Evolutionary conservation across 1,140 invertebrate species (phyloP).

Genomic region (Drosophila lacertosa): DNA sequence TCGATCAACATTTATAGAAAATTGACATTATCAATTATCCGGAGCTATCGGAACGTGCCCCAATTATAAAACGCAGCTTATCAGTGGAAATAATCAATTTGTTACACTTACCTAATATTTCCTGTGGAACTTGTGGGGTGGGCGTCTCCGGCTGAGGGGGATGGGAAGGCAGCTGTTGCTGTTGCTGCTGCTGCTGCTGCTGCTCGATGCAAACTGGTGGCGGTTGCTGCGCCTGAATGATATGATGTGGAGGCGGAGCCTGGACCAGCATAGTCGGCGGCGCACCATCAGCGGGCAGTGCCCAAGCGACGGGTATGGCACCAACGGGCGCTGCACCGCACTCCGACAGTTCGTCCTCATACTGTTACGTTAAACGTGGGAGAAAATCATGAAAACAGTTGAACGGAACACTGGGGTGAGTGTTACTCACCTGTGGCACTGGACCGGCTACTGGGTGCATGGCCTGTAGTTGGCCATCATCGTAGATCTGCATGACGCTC

Average conservation of each 20-base stretch:
- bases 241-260: constrained; percentile 53
- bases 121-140: constrained; percentile 25
- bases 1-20: constrained; percentile 10
- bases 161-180: constrained; percentile 15
- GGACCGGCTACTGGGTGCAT: constrained; percentile 65
- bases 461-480: constrained; percentile 69
- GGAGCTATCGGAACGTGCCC: constrained; percentile 3
- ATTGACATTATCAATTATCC: constrained; percentile 10
- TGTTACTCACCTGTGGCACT: constrained; percentile 55
- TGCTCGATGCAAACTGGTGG: constrained; percentile 53
- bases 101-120: constrained; percentile 39
- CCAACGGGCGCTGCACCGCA: constrained; percentile 59
- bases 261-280: constrained; percentile 49
- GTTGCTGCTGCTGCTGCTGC: constrained; percentile 25
- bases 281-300: constrained; percentile 26
- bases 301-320: constrained; percentile 61
- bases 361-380: constrained; percentile 34
- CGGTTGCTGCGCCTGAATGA: constrained; percentile 55
- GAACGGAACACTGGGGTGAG: too few species aligned
- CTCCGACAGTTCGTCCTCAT: constrained; percentile 69
- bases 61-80: constrained; percentile 18
- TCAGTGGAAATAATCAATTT: constrained; percentile 17
- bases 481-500: constrained; percentile 79
- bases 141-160: constrained; percentile 38
- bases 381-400: background rate